Evolutionary conservation across 1,140 invertebrate genomes (phyloP), one percentile per base, ranked within the genome.

Genomic region (Drosophila ogumai): DNA sequence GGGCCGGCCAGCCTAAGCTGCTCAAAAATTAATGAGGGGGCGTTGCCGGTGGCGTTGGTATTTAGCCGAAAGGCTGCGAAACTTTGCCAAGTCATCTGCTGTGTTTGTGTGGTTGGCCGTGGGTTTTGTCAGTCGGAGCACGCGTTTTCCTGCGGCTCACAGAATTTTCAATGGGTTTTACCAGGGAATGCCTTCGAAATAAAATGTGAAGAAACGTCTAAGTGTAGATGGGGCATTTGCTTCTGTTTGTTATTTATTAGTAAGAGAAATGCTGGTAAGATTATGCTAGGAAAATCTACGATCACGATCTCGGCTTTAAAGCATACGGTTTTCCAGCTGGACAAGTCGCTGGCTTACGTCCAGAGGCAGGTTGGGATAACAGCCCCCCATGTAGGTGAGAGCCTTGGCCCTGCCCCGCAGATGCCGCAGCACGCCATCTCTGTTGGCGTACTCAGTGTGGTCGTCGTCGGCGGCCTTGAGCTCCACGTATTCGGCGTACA

Each of bases 311-410:
- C 1, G 3, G 8, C 13, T 1, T 3, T 54, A 55, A 5, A n/a
- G 10, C 96, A 99, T 99, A 19, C 98, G 94, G 49, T 98, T 98
- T 94, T 99, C 98, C 94, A 99, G 96, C 93, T 99, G 98, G 22
- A 99, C 97, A 31, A 99, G 94, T 91, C 97, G 95, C 71, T 97
- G 97, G 92, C 98, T 99, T 5, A 97, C 98, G 99, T 98, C 17
- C 98, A 97, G n/a, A 98, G 98, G 95, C 78, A 98, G 94, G 93
- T 99, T 99, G 0, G 98, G 97, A 88, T 99, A 95, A 90, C 98
- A 98, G 57, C 98, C 98, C 40, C 98, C 97, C 93, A 98, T 99
- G 82, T 97, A 99, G 25, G 98, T 98, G 22, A 99, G 93, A 0
- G 97, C 96, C 92, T 96, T 96, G 0, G 98, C 98, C 92, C 98